Evolutionary conservation across 2,888 invertebrate species (phyloP).

Genomic region (Eilema sororculum): DNA sequence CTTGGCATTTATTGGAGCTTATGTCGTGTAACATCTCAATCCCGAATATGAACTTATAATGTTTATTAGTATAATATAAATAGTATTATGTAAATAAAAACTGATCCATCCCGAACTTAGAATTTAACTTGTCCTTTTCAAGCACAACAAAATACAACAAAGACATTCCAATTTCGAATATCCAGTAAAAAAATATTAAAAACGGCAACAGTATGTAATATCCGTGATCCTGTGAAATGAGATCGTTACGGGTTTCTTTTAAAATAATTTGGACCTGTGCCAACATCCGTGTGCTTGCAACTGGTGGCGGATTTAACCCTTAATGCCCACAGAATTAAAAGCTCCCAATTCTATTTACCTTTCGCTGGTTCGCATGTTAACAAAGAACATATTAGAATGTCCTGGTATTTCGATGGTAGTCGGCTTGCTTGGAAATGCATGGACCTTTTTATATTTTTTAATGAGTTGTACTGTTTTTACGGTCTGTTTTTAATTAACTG

Average conservation of each 20-base stretch:
- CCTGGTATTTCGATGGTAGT: slow-evolving; percentile 16
- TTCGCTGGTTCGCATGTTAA: slow-evolving; percentile 58
- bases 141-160: slow-evolving; percentile 26
- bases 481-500: slow-evolving; percentile 29
- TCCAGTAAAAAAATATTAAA: slow-evolving; percentile 41
- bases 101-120: not conserved
- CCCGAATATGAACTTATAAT: no score
- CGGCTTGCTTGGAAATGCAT: slow-evolving; percentile 19
- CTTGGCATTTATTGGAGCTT: no score
- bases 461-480: slow-evolving; percentile 21
- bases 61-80: no score
- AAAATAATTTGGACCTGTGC: slow-evolving; percentile 82
- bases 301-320: slow-evolving; percentile 80
- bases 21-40: no score
- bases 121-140: slow-evolving; percentile 6
- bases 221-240: slow-evolving; percentile 62
- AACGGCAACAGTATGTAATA: slow-evolving; percentile 47
- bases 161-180: slow-evolving; percentile 40
- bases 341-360: slow-evolving; percentile 68
- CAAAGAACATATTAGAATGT: slow-evolving; percentile 36
- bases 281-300: slow-evolving; percentile 74
- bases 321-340: slow-evolving; percentile 73
- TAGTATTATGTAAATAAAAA: no score
- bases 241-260: slow-evolving; percentile 76
- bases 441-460: slow-evolving; percentile 13